Conservation (phyloP, 2,888 invertebrate genomes). For the Geophilus truncorum region DNA sequence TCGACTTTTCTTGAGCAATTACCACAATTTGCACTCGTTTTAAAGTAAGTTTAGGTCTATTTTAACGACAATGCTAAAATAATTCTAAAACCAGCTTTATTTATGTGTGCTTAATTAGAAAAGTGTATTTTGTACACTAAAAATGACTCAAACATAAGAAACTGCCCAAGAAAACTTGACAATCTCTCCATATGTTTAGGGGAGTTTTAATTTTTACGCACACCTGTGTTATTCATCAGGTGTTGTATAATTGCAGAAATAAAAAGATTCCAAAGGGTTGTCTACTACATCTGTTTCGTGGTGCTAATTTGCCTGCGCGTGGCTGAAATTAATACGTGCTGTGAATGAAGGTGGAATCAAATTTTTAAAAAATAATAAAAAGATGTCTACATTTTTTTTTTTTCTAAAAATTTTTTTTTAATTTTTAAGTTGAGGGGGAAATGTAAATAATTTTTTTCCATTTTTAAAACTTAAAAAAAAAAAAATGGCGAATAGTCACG, state of each 20-base stretch:
- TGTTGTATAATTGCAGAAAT: slow-evolving; percentile 8
- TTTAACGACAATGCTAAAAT: no score
- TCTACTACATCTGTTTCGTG: slow-evolving; percentile 20
- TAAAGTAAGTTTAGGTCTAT: no score
- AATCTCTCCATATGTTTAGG: no score
- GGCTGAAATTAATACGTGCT: slow-evolving; percentile 20
- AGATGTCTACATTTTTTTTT: not conserved
- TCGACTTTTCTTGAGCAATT: no score
- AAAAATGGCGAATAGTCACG: not conserved
- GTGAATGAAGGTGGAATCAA: slow-evolving; percentile 8
- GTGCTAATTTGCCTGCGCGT: slow-evolving; percentile 12
- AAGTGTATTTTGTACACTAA: no score
- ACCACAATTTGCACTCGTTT: no score
- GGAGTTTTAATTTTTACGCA: not conserved
- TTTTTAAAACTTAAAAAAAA: not conserved
- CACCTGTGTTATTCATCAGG: slow-evolving; percentile 18
- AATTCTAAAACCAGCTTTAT: no score
- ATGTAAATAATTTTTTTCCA: no score
- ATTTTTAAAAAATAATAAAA: not conserved
- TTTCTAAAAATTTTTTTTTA: not conserved
- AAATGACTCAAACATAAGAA: no score
- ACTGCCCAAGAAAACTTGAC: no score
- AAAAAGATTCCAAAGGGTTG: slow-evolving; percentile 12
- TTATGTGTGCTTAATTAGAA: no score
- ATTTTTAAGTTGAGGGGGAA: no score